Evolutionary conservation across 1,140 invertebrate genomes (phyloP).

Genomic region (Drosophila obscura): DNA sequence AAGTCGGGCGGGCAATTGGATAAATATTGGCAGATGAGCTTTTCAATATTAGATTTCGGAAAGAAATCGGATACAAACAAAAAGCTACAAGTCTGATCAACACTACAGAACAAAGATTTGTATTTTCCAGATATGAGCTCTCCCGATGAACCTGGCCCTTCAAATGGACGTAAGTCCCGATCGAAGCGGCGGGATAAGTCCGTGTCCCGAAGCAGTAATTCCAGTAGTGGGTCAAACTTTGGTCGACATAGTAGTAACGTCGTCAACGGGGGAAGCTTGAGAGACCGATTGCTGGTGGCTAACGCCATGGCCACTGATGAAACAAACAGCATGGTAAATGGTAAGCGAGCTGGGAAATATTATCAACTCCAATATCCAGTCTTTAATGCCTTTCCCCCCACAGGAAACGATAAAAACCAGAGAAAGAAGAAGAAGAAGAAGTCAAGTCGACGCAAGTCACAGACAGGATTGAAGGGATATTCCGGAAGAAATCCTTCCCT

Average conservation of each 20-base stretch:
- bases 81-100: too few species aligned
- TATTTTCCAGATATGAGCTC: too few species aligned
- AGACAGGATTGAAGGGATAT: constrained; percentile 46
- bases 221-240: too few species aligned
- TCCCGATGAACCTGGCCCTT: too few species aligned
- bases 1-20: too few species aligned
- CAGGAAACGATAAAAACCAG: neutral
- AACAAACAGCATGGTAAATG: neutral
- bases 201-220: too few species aligned
- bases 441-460: constrained; percentile 13
- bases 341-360: constrained; percentile 6
- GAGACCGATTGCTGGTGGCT: constrained; percentile 23
- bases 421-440: constrained; percentile 33
- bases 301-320: constrained; percentile 25
- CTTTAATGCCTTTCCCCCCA: neutral
- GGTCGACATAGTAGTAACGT: neutral
- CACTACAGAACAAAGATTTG: too few species aligned
- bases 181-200: too few species aligned
- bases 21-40: too few species aligned
- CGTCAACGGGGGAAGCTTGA: constrained; percentile 1
- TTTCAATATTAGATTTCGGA: too few species aligned
- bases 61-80: too few species aligned
- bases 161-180: too few species aligned
- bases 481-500: constrained; percentile 41
- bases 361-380: neutral